phyloP scores from a whole-genome alignment of 2,113 vertebrate species.

The Dermatemys mawii region DNA sequence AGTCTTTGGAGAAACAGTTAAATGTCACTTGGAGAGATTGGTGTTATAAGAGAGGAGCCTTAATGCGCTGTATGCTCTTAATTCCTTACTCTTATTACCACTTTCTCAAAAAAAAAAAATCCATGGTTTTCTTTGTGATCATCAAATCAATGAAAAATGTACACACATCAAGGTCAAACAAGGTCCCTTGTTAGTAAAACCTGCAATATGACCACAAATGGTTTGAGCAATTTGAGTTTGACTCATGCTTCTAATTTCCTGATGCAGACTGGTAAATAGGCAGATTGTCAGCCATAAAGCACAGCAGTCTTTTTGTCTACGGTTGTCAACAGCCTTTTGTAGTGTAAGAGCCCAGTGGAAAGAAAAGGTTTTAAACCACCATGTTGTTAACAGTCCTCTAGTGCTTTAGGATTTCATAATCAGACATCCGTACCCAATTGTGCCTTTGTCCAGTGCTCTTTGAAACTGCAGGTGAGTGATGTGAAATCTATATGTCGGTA shows the following conservation, averaged over 20 bases:
- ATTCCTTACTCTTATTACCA: not conserved
- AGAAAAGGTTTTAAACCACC: constrained; percentile 52
- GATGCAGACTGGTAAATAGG: constrained; percentile 40
- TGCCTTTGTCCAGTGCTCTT: constrained; percentile 38
- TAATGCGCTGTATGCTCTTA: not conserved
- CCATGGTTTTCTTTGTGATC: not conserved
- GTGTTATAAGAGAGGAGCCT: not conserved
- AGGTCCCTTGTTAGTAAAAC: constrained; percentile 12
- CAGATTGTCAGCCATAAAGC: constrained; percentile 28
- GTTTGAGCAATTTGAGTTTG: constrained; percentile 40
- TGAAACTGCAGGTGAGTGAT: not conserved
- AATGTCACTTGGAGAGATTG: not conserved
- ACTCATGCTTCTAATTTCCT: constrained; percentile 46
- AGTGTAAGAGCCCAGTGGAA: constrained; percentile 35
- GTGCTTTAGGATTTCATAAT: constrained; percentile 42
- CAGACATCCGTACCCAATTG: not conserved
- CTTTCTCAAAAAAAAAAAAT: constrained; percentile 26
- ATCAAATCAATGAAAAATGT: constrained; percentile 12
- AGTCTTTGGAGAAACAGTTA: constrained; percentile 19
- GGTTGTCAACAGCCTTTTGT: constrained; percentile 29
- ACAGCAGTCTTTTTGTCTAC: constrained; percentile 8
- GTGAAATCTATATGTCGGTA: not conserved
- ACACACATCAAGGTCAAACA: constrained; percentile 25
- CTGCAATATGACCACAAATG: constrained; percentile 39
- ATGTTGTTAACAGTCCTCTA: constrained; percentile 34